Percentiles rank a stretch among this genome's conserved stretches.
phyloP scores from a whole-genome alignment of 2,888 invertebrate genomes.

The Machimus atricapillus region DNA sequence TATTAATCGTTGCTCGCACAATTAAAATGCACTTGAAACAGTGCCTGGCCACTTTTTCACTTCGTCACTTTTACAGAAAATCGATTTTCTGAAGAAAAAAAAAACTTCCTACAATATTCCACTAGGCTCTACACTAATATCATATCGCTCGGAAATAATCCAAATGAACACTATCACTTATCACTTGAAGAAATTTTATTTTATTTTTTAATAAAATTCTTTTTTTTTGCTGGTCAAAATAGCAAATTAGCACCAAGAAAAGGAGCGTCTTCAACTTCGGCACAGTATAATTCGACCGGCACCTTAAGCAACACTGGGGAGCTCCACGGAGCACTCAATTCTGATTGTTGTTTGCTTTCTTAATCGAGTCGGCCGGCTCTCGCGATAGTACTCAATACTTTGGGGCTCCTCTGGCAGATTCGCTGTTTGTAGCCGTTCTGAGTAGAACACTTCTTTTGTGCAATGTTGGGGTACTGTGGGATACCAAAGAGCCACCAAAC shows the following conservation, averaged over 20 bases:
- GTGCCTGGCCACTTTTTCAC: background rate
- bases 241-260: background rate
- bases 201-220: background rate
- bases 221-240: background rate
- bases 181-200: background rate
- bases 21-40: conserved; percentile 7
- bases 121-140: background rate
- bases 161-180: conserved; percentile 10
- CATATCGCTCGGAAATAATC: background rate
- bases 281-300: conserved; percentile 22
- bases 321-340: background rate
- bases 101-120: background rate
- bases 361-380: conserved; percentile 35
- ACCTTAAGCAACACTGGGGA: conserved; percentile 19
- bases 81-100: background rate
- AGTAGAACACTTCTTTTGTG: background rate
- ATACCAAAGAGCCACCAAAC: background rate
- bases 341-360: conserved; percentile 33
- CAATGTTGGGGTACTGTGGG: background rate
- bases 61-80: background rate
- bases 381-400: conserved; percentile 2
- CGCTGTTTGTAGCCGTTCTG: background rate
- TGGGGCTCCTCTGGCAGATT: conserved; percentile 11
- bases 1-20: conserved; percentile 11
- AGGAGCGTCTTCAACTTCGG: background rate